Evolutionary conservation across 2,888 invertebrate species (phyloP).

Genomic region (Eristalinus sepulchralis): DNA sequence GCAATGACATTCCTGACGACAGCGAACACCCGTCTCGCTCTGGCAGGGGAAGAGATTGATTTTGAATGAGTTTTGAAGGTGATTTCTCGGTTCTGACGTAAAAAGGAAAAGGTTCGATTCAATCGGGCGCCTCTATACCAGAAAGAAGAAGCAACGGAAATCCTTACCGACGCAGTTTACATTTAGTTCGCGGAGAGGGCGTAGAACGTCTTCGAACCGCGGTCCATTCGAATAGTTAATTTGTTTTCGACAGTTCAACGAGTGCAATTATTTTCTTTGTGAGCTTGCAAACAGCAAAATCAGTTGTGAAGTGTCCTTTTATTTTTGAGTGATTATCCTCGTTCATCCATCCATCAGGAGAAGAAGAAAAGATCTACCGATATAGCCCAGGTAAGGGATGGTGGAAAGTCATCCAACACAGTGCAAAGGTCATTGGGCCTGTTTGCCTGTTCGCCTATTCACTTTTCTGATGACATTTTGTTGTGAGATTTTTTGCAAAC

Average conservation of each 20-base stretch:
- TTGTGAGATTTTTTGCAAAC: background rate
- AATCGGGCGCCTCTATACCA: background rate
- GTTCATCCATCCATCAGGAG: background rate
- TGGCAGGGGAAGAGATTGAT: background rate
- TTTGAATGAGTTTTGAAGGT: constrained; percentile 52
- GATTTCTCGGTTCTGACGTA: constrained; percentile 48
- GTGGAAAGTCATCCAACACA: background rate
- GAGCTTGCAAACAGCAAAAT: constrained; percentile 1
- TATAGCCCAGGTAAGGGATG: background rate
- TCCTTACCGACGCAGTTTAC: constrained; percentile 59
- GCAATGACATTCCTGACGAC: background rate
- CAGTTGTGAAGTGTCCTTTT: background rate
- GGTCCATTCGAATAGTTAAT: background rate
- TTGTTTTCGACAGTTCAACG: background rate
- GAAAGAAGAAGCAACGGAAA: background rate
- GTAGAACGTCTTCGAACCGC: constrained; percentile 53
- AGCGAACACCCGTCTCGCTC: background rate
- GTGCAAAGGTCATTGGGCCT: constrained; percentile 22
- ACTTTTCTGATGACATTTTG: constrained; percentile 8
- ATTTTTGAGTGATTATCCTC: background rate
- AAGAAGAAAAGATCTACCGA: background rate
- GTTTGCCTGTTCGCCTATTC: too few species aligned
- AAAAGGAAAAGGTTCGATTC: constrained; percentile 1
- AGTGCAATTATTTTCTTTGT: constrained; percentile 7
- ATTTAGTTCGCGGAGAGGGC: constrained; percentile 53